phyloP scores from a whole-genome alignment of 2,113 vertebrate genomes.

The Pandion haliaetus region DNA sequence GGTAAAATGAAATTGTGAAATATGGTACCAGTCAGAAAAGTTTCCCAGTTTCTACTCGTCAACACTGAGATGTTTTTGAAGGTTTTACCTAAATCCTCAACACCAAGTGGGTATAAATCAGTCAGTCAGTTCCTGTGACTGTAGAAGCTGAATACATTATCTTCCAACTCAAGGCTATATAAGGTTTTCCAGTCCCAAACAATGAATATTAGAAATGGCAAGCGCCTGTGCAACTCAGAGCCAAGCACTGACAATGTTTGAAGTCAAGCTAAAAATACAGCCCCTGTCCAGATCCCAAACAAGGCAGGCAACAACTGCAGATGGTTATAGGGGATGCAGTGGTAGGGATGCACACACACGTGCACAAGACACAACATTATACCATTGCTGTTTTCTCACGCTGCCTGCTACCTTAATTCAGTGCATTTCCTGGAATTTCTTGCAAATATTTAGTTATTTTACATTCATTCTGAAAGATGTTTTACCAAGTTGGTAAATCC shows the following conservation, averaged over 20 bases:
- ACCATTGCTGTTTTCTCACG: background rate
- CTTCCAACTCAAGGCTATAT: constrained; percentile 6
- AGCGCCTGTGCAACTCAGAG: background rate
- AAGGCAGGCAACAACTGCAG: background rate
- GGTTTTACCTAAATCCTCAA: background rate
- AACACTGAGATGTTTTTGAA: background rate
- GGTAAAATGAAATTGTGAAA: background rate
- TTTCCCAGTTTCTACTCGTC: background rate
- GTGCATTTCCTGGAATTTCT: background rate
- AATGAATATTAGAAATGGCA: constrained; percentile 16
- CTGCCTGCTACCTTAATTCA: background rate
- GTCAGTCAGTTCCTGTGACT: background rate
- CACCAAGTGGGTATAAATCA: background rate
- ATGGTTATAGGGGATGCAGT: background rate
- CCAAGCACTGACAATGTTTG: constrained; percentile 11
- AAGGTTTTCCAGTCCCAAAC: constrained; percentile 8
- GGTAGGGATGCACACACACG: background rate
- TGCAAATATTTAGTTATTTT: background rate
- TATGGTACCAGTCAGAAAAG: background rate
- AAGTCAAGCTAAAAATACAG: constrained; percentile 44
- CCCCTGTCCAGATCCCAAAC: background rate
- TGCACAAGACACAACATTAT: background rate
- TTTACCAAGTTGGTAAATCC: background rate
- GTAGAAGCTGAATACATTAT: background rate
- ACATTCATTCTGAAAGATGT: background rate